phyloP scores from a whole-genome alignment of 92 coral and sea anemone genomes.

The Bergia puertoricense region DNA sequence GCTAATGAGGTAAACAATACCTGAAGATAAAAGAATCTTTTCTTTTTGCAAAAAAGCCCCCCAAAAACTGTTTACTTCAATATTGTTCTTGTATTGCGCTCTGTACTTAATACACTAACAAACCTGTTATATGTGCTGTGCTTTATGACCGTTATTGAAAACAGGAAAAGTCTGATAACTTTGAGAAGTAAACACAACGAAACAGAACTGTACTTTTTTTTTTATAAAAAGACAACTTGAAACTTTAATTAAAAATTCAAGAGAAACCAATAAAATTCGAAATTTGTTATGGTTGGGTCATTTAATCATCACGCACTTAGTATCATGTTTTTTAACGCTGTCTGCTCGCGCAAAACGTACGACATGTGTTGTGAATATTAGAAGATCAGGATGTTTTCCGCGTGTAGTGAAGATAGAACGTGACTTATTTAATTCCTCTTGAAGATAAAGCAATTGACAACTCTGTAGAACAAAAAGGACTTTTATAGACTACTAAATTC shows the following conservation, averaged over 20 bases:
- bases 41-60: background rate
- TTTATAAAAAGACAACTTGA: background rate
- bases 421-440: background rate
- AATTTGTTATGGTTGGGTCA: slow-evolving; percentile 15
- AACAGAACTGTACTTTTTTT: slow-evolving; percentile 2
- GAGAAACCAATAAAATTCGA: slow-evolving; percentile 20
- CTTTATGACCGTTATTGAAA: background rate
- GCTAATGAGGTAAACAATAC: background rate
- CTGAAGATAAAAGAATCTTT: background rate
- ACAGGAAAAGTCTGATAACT: background rate
- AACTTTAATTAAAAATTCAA: slow-evolving; percentile 15
- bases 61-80: background rate
- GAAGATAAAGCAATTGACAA: background rate
- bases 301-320: slow-evolving; percentile 10
- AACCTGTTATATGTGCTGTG: background rate
- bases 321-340: background rate
- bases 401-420: background rate
- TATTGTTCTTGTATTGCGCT: background rate
- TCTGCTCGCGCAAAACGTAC: background rate
- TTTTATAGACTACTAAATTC: background rate
- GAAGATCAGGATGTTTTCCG: background rate
- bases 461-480: slow-evolving; percentile 11
- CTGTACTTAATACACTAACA: background rate
- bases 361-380: background rate
- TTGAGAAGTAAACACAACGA: background rate